Evolutionary conservation across 2,888 invertebrate species (phyloP), one percentile per base, ranked within the genome.

Genomic region (Acholoe squamosa): DNA sequence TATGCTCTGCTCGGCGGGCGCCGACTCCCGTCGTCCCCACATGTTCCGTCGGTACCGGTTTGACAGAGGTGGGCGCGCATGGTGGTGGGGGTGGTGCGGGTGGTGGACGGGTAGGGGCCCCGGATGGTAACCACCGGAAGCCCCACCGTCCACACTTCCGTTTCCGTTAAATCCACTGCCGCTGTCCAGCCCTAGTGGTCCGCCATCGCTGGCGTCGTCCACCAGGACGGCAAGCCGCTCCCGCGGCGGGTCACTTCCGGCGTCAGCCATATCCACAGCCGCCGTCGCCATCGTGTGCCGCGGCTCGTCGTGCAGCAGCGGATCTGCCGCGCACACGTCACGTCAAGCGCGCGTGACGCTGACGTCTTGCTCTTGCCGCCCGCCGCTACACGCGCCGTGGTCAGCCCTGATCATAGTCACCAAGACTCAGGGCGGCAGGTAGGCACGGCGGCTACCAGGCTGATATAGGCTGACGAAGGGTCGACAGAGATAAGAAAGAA

Each of bases 1-100:
- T 12, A 33, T 80, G 52, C 51, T 67, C 89, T 51, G 34, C 91
- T 51, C 77, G 33, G 89, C 77, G 33, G 89, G 89, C 31, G 77
- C 56, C 16, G 67, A 67, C 28, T 52, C 89, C 31, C 91, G 31
- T 16, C 76, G 84, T 22, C 61, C 43, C 54, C 67, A 43, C 52
- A 56, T 67, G 33, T 33, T 51, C 25, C 61, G 61, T 77, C 28
- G 34, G 51, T 31, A 34, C 61, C 88, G n/a, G n/a, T 71, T 86
- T 28, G 54, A 31, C 54, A 52, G 61, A n/a, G 25, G 34, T 33
- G 52, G 84, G 22, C 33, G 90, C 43, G 31, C 25, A 25, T 25
- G 28, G 89, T 31, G 84, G 52, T 25, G 88, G 88, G 43, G 43
- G 43, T 43, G 43, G 76, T 67, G 84, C 12, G 28, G 56, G 52